Evolutionary conservation across 92 coral and sea anemone species (phyloP), one percentile per base, ranked within the genome.

Genomic region (Heliopora coerulea): DNA sequence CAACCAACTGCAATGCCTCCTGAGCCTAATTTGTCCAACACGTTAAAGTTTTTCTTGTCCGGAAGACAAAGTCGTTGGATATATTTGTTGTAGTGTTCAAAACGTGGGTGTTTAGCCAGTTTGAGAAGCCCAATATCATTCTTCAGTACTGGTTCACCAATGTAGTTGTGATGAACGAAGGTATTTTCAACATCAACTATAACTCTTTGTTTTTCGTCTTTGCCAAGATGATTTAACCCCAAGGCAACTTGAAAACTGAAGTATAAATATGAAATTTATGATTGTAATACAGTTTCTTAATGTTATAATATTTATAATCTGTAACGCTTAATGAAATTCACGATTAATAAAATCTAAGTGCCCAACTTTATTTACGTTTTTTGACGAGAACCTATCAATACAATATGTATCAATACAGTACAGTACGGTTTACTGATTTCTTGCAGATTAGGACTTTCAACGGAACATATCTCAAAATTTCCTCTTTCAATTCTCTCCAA

Each of bases 111-210:
- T 7, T 63, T 30, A 0, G 40, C 13, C 20, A 88, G 85, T 52
- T 83, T 85, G 17, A 88, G 67, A 41, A 88, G 78, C 0, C 88
- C 90, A 23, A 88, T 86, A 79, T 88, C 88, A 59, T 88, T 88
- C 25, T 25, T 69, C 25, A 40, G 76, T 31, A 19, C 3, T 18
- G 3, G 46, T 29, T 46, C 25, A 2, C 54, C n/a, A n/a, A 40
- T 44, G 80, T 56, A 90, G 8, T 67, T 58, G 29, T 62, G 82
- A 46, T 91, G 95, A 20, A 82, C 20, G 29, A 72, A 79, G 17
- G 86, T 79, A 8, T 27, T 65, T 10, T 54, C 74, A 23, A 65
- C 33, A 40, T 50, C 17, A 0, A 7, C 28, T 13, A 20, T 3
- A 6, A 63, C 25, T 19, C 28, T 35, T 13, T 19, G 25, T 34